Evolutionary conservation across 2,888 invertebrate species (phyloP), one percentile per base, ranked within the genome.

Genomic region (Diogma glabrata): DNA sequence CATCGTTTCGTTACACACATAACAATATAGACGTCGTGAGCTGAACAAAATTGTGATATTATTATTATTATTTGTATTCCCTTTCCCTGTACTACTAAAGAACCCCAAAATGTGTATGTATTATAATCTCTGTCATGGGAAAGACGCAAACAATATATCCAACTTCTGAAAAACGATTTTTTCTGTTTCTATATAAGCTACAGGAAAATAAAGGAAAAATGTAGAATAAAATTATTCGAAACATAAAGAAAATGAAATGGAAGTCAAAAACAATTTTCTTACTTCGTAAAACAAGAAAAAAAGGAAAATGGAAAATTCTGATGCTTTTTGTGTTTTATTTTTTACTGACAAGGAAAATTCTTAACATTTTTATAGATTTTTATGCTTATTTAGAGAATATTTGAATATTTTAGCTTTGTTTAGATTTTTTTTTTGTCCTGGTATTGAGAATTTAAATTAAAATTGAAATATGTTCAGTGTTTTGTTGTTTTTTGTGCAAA

Each of bases 1-100:
- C n/a, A 20, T 43, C 23, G 22, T 23, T 22, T 43, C 43, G 43
- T 43, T 43, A 43, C 43, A 43, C 43, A 43, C 43, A 43, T 43
- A 43, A 43, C 43, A 43, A 43, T 43, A 43, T 43, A 43, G 43
- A 43, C 43, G 43, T 43, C 43, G 43, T 43, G 23, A 43, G 43
- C 43, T 22, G 22, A 43, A 20, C 22, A 43, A 43, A 43, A 43
- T 22, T 43, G 23, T 43, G n/a, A 43, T 23, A 43, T 43, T 43
- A 22, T 22, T 23, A 22, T 43, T 43, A 43, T 43, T 20, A 20
- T 22, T 23, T 43, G n/a, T n/a, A n/a, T n/a, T n/a, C n/a, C n/a
- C n/a, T 23, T 43, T 22, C 43, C 43, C 43, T 43, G n/a, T 22
- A 22, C 28, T 12, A 28, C 3, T n/a, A 28, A 28, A n/a, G 10